A percentile compares a stretch with the other conserved stretches of the same genome.
Conservation (phyloP, 2,113 vertebrate species). For the Dascyllus trimaculatus region DNA sequence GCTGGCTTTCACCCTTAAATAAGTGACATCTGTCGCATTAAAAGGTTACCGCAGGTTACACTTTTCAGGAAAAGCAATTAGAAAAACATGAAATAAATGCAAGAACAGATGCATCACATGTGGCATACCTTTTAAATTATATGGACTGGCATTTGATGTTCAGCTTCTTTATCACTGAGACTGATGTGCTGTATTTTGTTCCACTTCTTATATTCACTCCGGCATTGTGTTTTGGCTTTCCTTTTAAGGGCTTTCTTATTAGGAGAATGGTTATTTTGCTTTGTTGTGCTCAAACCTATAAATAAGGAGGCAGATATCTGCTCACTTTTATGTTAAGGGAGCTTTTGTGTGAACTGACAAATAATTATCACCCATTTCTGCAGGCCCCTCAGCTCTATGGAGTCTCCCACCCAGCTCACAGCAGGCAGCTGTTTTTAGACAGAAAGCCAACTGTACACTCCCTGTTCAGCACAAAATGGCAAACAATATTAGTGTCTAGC, state of each 20-base stretch:
- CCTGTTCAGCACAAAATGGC: background rate
- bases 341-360: background rate
- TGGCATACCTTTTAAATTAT: background rate
- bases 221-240: background rate
- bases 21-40: background rate
- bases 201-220: too few relatives aligned
- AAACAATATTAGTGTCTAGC: background rate
- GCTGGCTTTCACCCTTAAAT: conserved; percentile 5
- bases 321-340: background rate
- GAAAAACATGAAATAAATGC: background rate
- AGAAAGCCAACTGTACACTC: background rate
- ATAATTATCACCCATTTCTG: background rate
- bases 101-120: background rate
- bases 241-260: background rate
- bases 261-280: background rate
- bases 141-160: background rate
- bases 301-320: background rate
- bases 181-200: too few relatives aligned
- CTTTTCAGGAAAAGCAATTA: background rate
- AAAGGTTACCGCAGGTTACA: background rate
- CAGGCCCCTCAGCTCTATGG: background rate
- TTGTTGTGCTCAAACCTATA: background rate
- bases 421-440: background rate
- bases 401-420: background rate
- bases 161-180: too few relatives aligned